These are phyloP conservation scores for Dendrocopos noguchii DNA, from an alignment of 2,113 vertebrate genomes.

Conservation along the genomic window DNA sequence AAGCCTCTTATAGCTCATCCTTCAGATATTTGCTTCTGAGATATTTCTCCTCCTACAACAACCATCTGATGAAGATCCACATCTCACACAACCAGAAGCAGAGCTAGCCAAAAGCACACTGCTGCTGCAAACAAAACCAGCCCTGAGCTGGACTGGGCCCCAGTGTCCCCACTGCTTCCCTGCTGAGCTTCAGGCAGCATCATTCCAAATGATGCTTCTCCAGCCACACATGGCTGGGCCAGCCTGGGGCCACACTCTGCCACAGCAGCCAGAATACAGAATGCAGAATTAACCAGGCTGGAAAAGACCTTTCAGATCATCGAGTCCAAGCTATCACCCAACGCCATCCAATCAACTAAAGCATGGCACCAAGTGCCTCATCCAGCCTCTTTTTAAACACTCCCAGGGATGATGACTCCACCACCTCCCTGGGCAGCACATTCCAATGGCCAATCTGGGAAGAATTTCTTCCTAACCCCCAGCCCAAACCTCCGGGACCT, in stretches of 20 bases:
- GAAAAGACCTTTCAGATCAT: no score
- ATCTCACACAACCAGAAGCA: background rate
- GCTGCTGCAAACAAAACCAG: background rate
- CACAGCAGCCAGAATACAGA: background rate
- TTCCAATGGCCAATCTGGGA: no score
- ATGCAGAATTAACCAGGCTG: no score
- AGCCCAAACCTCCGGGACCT: background rate
- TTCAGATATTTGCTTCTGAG: background rate
- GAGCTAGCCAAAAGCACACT: background rate
- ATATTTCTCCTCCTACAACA: background rate
- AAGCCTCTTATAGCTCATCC: background rate
- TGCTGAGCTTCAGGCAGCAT: background rate
- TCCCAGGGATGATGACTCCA: no score
- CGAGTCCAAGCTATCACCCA: no score
- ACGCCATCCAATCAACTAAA: no score
- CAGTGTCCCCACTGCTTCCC: background rate
- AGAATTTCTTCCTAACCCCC: no score
- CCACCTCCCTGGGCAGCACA: no score
- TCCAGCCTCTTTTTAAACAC: no score
- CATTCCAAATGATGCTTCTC: background rate
- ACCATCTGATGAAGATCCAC: background rate
- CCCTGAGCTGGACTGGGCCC: background rate
- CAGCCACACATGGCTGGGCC: rapidly evolving
- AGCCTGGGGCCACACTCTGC: background rate
- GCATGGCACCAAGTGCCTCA: no score